A percentile compares a stretch with the other conserved stretches of the same genome.
These are phyloP conservation scores for Neoarius graeffei DNA, from an alignment of 2,113 vertebrate species.

Conservation along the genomic window DNA sequence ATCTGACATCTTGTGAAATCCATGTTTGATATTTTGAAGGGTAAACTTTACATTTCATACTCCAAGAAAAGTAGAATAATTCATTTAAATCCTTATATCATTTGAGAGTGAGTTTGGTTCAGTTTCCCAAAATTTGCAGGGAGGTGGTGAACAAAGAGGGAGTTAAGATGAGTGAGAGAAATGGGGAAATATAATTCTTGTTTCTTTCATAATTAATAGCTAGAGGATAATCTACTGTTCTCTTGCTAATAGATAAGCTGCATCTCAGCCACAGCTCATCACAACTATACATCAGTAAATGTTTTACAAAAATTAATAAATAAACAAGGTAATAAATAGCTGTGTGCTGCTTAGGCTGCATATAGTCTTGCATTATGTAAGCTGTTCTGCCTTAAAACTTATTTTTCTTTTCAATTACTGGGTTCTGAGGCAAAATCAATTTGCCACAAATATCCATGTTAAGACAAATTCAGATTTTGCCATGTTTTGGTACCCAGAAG, in stretches of 20 bases:
- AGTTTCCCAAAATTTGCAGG: constrained; percentile 6
- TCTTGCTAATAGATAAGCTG: constrained; percentile 50
- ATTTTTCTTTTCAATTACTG: neutral
- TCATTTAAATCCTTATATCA: neutral
- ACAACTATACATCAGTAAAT: constrained; percentile 44
- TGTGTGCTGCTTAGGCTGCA: neutral
- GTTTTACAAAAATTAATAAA: neutral
- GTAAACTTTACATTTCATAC: neutral
- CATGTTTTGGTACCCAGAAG: neutral
- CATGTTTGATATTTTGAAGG: neutral
- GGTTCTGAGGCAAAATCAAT: neutral
- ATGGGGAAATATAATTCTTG: constrained; percentile 22
- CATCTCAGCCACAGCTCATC: constrained; percentile 37
- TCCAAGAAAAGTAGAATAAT: neutral
- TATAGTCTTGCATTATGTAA: constrained; percentile 18
- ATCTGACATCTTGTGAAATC: neutral
- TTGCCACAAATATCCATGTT: neutral
- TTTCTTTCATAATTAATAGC: constrained; percentile 63
- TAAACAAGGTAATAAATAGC: neutral
- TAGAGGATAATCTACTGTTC: constrained; percentile 55
- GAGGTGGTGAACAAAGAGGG: neutral
- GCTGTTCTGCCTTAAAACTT: neutral
- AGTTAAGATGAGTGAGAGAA: constrained; percentile 12
- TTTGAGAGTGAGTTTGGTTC: constrained; percentile 6
- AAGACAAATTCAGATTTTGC: neutral